Percentiles rank a stretch among this genome's conserved stretches.
phyloP scores from a whole-genome alignment of 2,888 invertebrate species.

The Chymomyza amoena region DNA sequence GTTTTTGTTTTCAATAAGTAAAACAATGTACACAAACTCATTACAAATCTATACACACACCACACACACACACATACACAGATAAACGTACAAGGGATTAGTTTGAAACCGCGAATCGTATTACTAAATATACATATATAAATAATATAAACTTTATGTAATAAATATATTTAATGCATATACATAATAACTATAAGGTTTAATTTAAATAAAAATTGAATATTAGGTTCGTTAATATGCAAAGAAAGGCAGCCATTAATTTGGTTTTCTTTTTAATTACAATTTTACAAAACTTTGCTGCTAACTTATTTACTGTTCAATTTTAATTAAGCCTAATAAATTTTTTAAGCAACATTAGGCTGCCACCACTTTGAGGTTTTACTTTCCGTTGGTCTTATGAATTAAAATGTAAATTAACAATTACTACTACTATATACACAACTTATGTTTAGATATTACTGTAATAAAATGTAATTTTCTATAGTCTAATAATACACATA shows the following conservation, averaged over 20 bases:
- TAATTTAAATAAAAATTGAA: conserved; percentile 39
- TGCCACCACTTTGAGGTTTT: conserved; percentile 28
- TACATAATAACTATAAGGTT: conserved; percentile 42
- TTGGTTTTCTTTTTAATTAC: conserved; percentile 14
- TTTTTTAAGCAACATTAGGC: conserved; percentile 44
- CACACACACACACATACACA: conserved; percentile 33
- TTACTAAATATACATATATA: conserved; percentile 69
- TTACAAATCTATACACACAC: conserved; percentile 17
- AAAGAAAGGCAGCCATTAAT: background rate
- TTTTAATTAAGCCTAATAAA: conserved; percentile 40
- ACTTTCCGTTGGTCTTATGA: conserved; percentile 26
- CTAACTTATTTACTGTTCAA: conserved; percentile 18
- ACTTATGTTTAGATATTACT: conserved; percentile 28
- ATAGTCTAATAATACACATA: conserved; percentile 38
- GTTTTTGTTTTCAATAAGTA: conserved; percentile 12
- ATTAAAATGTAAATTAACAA: conserved; percentile 33
- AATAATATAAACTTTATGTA: conserved; percentile 4
- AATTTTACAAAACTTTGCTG: conserved; percentile 15
- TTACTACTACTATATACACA: conserved; percentile 23
- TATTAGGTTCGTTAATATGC: background rate
- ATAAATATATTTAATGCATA: conserved; percentile 18
- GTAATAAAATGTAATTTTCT: conserved; percentile 31
- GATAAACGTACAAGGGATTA: conserved; percentile 75
- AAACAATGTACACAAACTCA: conserved; percentile 15
- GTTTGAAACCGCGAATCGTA: conserved; percentile 76